These are phyloP conservation scores for Paramuricea clavata DNA, from an alignment of 92 coral and sea anemone genomes.

Conservation along the genomic window DNA sequence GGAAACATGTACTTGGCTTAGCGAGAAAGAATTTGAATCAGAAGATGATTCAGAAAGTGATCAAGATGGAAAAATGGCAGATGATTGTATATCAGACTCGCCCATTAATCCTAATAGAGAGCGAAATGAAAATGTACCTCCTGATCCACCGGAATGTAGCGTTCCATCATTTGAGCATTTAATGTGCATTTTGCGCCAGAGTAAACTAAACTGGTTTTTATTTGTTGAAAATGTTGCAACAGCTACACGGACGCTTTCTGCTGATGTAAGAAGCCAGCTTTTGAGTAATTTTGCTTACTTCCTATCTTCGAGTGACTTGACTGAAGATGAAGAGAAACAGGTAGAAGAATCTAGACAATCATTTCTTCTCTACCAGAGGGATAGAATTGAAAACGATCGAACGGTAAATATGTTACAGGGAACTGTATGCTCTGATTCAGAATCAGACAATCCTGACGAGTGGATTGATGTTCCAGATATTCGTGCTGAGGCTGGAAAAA, in stretches of 20 bases:
- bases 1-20: conserved; percentile 25
- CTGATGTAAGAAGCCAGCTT: conserved; percentile 43
- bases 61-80: background rate
- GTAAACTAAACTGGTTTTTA: conserved; percentile 69
- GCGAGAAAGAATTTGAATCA: background rate
- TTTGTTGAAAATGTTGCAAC: conserved; percentile 61
- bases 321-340: conserved; percentile 48
- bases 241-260: background rate
- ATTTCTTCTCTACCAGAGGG: conserved; percentile 47
- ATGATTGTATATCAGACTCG: background rate
- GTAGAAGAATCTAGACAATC: conserved; percentile 70
- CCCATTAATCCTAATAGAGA: conserved; percentile 3
- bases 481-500: conserved; percentile 55
- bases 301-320: conserved; percentile 61
- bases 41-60: background rate
- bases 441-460: conserved; percentile 48
- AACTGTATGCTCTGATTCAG: conserved; percentile 58
- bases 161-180: conserved; percentile 59
- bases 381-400: conserved; percentile 56
- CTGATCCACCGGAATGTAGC: background rate
- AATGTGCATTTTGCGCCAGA: conserved; percentile 58
- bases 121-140: background rate
- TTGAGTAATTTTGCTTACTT: conserved; percentile 63
- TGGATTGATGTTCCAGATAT: conserved; percentile 56
- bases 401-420: too few species aligned